A percentile compares a stretch with the other conserved stretches of the same genome.
phyloP scores from a whole-genome alignment of 1,140 invertebrate genomes.

The Tetragnatha versicolor region DNA sequence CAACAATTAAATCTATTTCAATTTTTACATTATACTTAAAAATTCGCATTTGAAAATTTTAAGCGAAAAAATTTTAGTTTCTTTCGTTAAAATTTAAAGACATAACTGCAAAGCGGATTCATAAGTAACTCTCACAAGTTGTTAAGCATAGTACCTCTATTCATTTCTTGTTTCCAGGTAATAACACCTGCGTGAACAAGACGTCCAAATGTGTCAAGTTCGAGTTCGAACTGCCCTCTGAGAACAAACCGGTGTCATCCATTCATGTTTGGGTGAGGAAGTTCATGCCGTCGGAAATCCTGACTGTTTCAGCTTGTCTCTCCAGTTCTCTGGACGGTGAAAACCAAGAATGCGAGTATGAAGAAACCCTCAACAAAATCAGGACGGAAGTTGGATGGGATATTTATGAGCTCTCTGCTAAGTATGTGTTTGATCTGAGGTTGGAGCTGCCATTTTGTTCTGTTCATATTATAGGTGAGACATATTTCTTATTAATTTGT shows the following conservation, averaged over 20 bases:
- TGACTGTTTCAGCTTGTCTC: background rate
- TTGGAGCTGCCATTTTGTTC: background rate
- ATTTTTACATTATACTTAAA: no score
- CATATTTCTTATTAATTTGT: background rate
- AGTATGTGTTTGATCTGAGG: background rate
- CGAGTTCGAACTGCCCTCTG: background rate
- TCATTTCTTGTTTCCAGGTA: background rate
- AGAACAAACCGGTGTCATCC: background rate
- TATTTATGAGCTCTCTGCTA: background rate
- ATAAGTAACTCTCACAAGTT: no score
- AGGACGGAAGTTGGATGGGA: conserved; percentile 4
- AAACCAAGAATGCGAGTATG: background rate
- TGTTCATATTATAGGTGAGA: background rate
- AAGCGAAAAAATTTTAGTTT: no score
- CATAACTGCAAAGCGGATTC: no score
- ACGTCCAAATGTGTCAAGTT: background rate
- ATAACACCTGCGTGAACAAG: background rate
- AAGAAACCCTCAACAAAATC: background rate
- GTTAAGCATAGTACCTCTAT: background rate
- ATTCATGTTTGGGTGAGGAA: conserved; percentile 11
- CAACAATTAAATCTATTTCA: no score
- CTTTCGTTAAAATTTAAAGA: no score
- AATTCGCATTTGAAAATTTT: no score
- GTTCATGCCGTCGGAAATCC: background rate
- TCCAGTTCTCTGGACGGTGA: background rate